Evolutionary conservation across 2,113 vertebrate genomes (phyloP).

Genomic region (Zingel zingel): DNA sequence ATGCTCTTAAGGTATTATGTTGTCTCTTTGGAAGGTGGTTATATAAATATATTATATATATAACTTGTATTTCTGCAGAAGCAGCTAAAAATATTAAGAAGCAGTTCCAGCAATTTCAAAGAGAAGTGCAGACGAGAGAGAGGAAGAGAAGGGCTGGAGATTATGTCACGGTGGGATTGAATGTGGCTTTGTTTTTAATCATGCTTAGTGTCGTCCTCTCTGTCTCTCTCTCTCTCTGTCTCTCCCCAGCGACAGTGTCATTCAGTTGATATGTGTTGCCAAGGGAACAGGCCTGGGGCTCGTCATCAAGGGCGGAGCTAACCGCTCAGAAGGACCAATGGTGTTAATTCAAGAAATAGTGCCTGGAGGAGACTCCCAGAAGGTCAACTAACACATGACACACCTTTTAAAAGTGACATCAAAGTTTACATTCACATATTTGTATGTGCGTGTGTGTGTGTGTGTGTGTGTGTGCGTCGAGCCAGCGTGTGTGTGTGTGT

Average conservation of each 20-base stretch:
- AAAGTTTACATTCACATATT: too few species aligned
- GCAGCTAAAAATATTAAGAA: constrained; percentile 39
- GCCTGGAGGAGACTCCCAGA: constrained; percentile 93
- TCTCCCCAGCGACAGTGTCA: constrained; percentile 75
- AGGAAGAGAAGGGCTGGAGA: constrained; percentile 7
- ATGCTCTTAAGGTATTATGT: too few species aligned
- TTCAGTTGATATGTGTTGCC: constrained; percentile 92
- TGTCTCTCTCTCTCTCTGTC: not conserved
- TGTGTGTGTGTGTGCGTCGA: too few species aligned
- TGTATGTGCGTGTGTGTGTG: too few species aligned
- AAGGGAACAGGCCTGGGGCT: constrained; percentile 91
- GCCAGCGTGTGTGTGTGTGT: too few species aligned
- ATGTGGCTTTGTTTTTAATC: constrained; percentile 40
- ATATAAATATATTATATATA: constrained; percentile 6
- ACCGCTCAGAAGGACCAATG: constrained; percentile 92
- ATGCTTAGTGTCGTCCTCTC: constrained; percentile 15
- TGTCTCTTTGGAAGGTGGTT: not conserved
- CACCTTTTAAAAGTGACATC: too few species aligned
- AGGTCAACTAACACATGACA: too few species aligned
- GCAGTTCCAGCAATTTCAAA: constrained; percentile 41
- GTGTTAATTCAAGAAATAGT: constrained; percentile 93
- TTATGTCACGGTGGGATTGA: constrained; percentile 24
- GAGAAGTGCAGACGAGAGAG: constrained; percentile 1
- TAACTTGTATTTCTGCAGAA: constrained; percentile 16
- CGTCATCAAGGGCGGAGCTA: constrained; percentile 91